Evolutionary conservation across 1,140 invertebrate species (phyloP), one percentile per base, ranked within the genome.

Genomic region (Oryzaephilus surinamensis): DNA sequence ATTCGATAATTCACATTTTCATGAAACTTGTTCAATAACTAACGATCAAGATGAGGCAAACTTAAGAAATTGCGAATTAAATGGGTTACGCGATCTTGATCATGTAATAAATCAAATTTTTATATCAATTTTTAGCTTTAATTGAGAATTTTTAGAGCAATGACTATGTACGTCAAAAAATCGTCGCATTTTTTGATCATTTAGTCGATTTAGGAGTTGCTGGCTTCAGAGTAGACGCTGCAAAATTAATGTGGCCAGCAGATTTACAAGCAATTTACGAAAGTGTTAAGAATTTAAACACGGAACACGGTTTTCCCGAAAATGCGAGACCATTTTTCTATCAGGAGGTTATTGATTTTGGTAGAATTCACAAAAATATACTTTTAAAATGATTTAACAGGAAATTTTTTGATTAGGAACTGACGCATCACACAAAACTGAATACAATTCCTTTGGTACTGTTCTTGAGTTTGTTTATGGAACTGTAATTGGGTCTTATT

Each of bases 241-340:
- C 81, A 0, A 87, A 87, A 51, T 82, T 87, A 55, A 87, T 88
- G 79, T 85, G 79, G 79, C 84, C 84, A 0, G 48, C 43, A n/a
- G 81, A 88, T 55, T 56, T 89, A 3, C 45, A 62, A 23, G 54
- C 61, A 2, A 83, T 87, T 34, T 77, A 71, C 45, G 59, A 62
- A 10, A 59, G 70, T 13, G 51, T 81, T 1, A 65, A 74, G 2
- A 68, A 81, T 54, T 59, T 84, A 15, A 77, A 72, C 42, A 68
- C 65, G 0, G 54, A 59, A 0, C 69, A 73, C 40, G 73, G 74
- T 23, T 84, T 84, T 57, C 58, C 67, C 2, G 45, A 51, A 1
- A 65, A 67, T 2, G 48, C 71, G 10, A 63, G 72, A 21, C 76
- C 82, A 1, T 80, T 78, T 53, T 70, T 88, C 43, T 81, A 70